Base-by-base conservation (phyloP, 2,113 vertebrate species). In the Mormyrus iriodes region DNA sequence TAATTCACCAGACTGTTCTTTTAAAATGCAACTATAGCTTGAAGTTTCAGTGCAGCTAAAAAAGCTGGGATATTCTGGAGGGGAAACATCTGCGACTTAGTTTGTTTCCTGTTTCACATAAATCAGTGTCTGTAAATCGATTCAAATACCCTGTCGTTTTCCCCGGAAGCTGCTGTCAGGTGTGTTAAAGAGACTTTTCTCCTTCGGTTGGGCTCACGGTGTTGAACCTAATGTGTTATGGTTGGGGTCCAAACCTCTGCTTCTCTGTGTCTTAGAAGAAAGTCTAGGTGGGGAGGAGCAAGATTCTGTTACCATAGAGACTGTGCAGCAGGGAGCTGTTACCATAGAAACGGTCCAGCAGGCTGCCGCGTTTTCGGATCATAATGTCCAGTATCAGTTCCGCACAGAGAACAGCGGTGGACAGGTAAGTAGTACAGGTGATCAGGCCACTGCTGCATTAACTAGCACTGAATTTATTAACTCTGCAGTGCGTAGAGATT, bases 381-480 rank as follows among this genome's bases (percentile, higher is more conserved):
- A 96, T 88, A 97, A 97, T 90, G 95, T 97, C 92, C 97, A 97
- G 90, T 98, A 97, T 93, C 97, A 97, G 94, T 97, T 98, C 91
- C 97, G 96, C 92, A 95, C 97, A 21, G 97, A 97, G 91, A 97
- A 96, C 94, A 97, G 93, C 90, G 95, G 96, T 69, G 96, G 96
- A 89, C 97, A 97, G 97, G 97, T 98, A 92, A 84, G 94, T 84
- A 7, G 5, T 13, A 44, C 82, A 84, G 82, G 44, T 84, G 82
- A 46, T 21, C 44, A 84, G 82, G 4, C 44, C 46, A 24, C 44
- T 48, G 42, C 12, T 15, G 10, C 44, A n/a, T 84, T 84, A 84
- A 21, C 10, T 46, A 4, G 17, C 35, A 44, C 3, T 8, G 39
- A 84, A 42, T 79, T 42, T 19, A 79, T 79, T 42, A 15, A 79